Conservation (phyloP, 2,797 vertebrate genomes). For the Dryobates pubescens region DNA sequence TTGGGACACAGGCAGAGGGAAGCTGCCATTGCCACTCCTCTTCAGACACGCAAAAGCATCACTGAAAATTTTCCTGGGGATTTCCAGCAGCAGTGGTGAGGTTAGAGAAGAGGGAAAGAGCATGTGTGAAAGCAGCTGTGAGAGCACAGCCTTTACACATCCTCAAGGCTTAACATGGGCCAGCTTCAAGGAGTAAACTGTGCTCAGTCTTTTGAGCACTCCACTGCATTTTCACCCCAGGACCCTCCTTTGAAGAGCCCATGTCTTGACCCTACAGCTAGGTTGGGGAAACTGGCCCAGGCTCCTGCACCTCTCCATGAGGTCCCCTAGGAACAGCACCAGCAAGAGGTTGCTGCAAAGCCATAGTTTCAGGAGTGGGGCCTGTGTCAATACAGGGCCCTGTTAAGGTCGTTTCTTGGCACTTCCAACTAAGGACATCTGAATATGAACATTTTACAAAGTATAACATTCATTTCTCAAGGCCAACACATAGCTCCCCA, state of each 20-base stretch:
- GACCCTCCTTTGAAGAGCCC: not conserved
- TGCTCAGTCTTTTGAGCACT: not conserved
- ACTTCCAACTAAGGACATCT: not conserved
- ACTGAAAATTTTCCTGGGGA: not conserved
- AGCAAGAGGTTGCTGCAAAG: not conserved
- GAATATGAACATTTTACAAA: not conserved
- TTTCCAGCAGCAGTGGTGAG: rapidly evolving
- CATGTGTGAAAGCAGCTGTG: rapidly evolving
- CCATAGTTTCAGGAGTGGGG: not conserved
- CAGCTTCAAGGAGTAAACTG: not conserved
- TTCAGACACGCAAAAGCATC: not conserved
- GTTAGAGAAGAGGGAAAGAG: not conserved
- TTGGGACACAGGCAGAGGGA: constrained; percentile 11
- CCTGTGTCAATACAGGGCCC: not conserved
- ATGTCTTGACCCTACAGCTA: not conserved
- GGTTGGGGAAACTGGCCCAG: not conserved
- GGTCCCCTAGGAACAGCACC: rapidly evolving
- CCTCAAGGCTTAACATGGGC: rapidly evolving
- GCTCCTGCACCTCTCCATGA: not conserved
- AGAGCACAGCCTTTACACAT: not conserved
- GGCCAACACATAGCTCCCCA: not conserved
- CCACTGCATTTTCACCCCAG: rapidly evolving
- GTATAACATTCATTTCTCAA: not conserved
- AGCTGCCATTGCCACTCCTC: rapidly evolving
- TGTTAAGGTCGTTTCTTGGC: not conserved